Evolutionary conservation across 1,140 invertebrate species (phyloP).

Genomic region (Polypedilum pembai): DNA sequence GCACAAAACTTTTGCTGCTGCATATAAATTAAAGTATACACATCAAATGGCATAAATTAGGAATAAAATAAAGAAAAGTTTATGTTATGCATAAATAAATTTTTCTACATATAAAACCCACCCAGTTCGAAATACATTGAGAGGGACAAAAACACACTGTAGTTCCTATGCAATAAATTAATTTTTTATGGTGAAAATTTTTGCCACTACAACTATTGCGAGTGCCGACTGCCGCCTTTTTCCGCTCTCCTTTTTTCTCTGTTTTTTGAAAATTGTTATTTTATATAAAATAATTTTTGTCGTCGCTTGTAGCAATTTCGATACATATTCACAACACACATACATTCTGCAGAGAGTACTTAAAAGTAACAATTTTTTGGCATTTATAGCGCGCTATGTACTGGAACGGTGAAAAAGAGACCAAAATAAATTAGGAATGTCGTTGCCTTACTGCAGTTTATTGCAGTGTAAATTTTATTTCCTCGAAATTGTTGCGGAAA

Average conservation of each 20-base stretch:
- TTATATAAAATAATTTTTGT: neutral
- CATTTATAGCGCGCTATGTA: neutral
- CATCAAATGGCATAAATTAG: conserved; percentile 12
- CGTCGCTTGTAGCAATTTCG: conserved; percentile 1
- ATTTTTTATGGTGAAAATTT: conserved; percentile 19
- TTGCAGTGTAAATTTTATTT: neutral
- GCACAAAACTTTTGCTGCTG: neutral
- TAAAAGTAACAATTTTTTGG: conserved; percentile 18
- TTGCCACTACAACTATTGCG: neutral
- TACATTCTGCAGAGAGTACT: conserved; percentile 3
- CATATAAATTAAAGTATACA: neutral
- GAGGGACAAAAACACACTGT: neutral
- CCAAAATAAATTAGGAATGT: conserved; percentile 19
- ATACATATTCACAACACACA: neutral
- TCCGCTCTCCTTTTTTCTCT: neutral
- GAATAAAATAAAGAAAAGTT: neutral
- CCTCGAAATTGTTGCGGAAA: neutral
- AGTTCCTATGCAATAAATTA: conserved; percentile 7
- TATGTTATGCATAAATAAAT: neutral
- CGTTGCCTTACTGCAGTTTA: conserved; percentile 9
- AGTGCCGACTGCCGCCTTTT: neutral
- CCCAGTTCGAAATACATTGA: too few species aligned
- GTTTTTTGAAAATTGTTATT: neutral
- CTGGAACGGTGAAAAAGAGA: neutral
- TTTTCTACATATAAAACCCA: neutral